Evolutionary conservation across 2,113 vertebrate species (phyloP), one percentile per base, ranked within the genome.

Genomic region (Scomber colias): DNA sequence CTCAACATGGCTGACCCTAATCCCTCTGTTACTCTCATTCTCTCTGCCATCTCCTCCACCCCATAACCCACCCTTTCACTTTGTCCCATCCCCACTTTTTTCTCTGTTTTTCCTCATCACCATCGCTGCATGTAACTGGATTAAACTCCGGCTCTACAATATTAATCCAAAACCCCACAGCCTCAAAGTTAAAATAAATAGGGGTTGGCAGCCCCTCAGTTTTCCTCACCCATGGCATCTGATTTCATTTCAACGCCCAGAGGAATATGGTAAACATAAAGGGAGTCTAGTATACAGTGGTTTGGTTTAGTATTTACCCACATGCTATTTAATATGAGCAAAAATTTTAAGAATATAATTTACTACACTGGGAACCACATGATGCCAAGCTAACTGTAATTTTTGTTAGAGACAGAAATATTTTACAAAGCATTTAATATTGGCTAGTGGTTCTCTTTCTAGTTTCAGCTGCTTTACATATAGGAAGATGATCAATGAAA

Each of bases 1-100:
- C 89, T 85, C 89, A 90, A 92, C 92, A 93, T 91, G 92, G 90
- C 88, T 93, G 93, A 93, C 91, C 90, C 84, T 93, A 94, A 95
- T 95, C 94, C 92, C 76, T 89, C 82, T 84, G 82, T 90, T 90
- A 84, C 86, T 84, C 81, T 79, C 63, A 66, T 85, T 67, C 87
- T 61, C 84, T 84, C 67, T 71, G 57, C 66, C 84, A 79, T 81
- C 75, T 65, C 73, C 72, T 80, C 76, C 71, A 19, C 66, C 81
- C 77, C 85, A 46, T 75, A 73, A 69, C 81, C 82, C 73, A 70
- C 7, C 40, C 78, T 66, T 50, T 72, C 73, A 51, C 77, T 75
- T 53, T 24, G 27, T 30, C 65, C 57, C 72, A 68, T 63, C 51
- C 74, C 54, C 66, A 53, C 64, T 83, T 83, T 84, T 83, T 81